phyloP scores from a whole-genome alignment of 2,113 vertebrate genomes.

The Colossoma macropomum region DNA sequence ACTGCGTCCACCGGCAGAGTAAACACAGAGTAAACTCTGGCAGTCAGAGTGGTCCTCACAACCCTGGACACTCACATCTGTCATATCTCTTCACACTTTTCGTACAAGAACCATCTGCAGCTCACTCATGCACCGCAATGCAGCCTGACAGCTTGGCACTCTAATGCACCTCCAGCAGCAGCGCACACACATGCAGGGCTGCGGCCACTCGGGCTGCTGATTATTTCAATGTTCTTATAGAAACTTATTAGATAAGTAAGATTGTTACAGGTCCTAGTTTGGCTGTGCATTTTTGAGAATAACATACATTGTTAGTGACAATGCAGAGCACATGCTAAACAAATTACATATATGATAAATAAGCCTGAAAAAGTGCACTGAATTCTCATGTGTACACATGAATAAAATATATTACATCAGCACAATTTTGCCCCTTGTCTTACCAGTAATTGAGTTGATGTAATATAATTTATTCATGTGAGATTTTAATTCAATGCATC shows the following conservation, averaged over 20 bases:
- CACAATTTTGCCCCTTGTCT: too few relatives aligned
- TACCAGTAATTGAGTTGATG: too few relatives aligned
- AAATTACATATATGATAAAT: too few relatives aligned
- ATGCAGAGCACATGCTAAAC: too few relatives aligned
- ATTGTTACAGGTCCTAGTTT: neutral
- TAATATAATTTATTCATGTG: too few relatives aligned
- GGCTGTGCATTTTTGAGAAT: neutral
- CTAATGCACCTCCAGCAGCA: constrained; percentile 28
- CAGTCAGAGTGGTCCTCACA: constrained; percentile 9
- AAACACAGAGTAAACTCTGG: constrained; percentile 11
- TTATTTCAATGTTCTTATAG: neutral
- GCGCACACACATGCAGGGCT: neutral
- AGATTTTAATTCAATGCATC: too few relatives aligned
- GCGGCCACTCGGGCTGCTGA: neutral
- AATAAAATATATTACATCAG: too few relatives aligned
- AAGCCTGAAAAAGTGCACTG: too few relatives aligned
- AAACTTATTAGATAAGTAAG: neutral
- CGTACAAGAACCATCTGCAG: constrained; percentile 27
- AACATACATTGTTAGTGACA: too few relatives aligned
- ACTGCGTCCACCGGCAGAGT: neutral
- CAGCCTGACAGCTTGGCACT: constrained; percentile 43
- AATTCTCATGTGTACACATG: too few relatives aligned
- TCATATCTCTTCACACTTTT: neutral
- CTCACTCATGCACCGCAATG: constrained; percentile 22
- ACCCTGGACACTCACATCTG: constrained; percentile 19